phyloP scores from a whole-genome alignment of 2,797 vertebrate species.

The Manis javanica region DNA sequence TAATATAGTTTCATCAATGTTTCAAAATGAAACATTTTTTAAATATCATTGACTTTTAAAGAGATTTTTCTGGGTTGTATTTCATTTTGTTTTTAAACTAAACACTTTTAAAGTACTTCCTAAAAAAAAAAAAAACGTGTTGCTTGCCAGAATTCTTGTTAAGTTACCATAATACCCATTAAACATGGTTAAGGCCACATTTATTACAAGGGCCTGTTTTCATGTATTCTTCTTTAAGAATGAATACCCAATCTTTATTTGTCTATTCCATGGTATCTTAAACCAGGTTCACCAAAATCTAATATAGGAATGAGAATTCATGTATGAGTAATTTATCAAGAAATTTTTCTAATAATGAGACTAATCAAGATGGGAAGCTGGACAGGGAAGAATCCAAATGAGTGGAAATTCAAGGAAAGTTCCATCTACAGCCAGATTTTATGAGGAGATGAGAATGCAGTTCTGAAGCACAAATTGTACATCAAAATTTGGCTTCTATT shows the following conservation, averaged over 20 bases:
- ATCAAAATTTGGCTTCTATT: background rate
- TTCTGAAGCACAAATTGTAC: background rate
- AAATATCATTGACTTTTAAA: background rate
- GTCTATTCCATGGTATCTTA: background rate
- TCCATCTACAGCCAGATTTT: background rate
- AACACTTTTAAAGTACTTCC: background rate
- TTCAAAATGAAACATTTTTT: background rate
- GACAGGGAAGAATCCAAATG: fast-evolving
- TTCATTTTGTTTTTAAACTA: background rate
- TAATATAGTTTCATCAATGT: background rate
- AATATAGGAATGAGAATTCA: background rate
- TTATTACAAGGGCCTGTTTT: background rate
- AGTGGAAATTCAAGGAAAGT: background rate
- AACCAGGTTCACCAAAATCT: background rate
- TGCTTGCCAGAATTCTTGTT: background rate
- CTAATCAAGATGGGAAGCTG: background rate
- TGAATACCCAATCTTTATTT: background rate
- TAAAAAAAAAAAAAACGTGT: background rate
- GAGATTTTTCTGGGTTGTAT: background rate
- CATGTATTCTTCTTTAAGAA: background rate
- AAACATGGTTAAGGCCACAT: background rate
- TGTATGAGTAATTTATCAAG: background rate
- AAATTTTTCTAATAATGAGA: background rate
- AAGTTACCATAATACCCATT: background rate
- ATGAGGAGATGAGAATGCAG: background rate